A percentile compares a stretch with the other conserved stretches of the same genome.
phyloP scores from a whole-genome alignment of 2,888 invertebrate genomes.

The Dicycla oo region DNA sequence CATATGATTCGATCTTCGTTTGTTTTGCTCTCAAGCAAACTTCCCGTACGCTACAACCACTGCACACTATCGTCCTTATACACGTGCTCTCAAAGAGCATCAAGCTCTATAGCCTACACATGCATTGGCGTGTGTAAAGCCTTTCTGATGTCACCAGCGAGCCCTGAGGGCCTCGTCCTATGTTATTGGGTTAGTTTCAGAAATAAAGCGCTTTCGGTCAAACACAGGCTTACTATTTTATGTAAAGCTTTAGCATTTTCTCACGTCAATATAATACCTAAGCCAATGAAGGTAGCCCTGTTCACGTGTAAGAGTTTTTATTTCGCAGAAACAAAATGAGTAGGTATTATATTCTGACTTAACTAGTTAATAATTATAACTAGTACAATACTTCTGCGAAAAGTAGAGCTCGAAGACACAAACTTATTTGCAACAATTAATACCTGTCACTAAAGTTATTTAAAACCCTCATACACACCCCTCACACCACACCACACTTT shows the following conservation, averaged over 20 bases:
- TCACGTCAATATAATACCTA: conserved; percentile 7
- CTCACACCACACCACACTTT: too few relatives aligned
- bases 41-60: background rate
- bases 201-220: conserved; percentile 12
- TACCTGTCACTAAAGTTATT: too few relatives aligned
- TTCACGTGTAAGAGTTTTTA: background rate
- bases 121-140: conserved; percentile 5
- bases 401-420: too few relatives aligned
- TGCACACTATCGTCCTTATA: background rate
- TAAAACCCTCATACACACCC: too few relatives aligned
- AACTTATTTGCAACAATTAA: too few relatives aligned
- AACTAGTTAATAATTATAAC: too few relatives aligned
- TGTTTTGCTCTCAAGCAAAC: too few relatives aligned
- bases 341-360: too few relatives aligned
- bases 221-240: background rate
- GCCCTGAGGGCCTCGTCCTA: background rate
- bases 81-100: background rate
- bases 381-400: too few relatives aligned
- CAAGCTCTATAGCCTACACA: background rate
- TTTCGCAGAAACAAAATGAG: background rate
- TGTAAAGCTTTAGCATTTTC: background rate
- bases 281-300: background rate
- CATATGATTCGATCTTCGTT: too few relatives aligned
- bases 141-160: conserved; percentile 11
- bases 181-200: conserved; percentile 36